phyloP scores from a whole-genome alignment of 37 sponge, comb jelly and placozoan genomes.

The Chondrosia reniformis region DNA sequence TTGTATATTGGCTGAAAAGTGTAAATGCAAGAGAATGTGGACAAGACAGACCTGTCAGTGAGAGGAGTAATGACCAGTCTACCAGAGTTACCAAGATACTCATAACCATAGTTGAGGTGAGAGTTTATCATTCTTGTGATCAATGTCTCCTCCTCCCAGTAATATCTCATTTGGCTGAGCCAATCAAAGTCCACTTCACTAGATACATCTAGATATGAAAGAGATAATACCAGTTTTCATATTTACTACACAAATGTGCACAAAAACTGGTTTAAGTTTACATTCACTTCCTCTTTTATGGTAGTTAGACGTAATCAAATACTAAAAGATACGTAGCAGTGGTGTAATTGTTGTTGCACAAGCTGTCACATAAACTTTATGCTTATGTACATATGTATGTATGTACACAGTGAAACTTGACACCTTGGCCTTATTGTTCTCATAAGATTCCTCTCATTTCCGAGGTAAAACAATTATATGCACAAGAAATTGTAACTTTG shows the following conservation, averaged over 20 bases:
- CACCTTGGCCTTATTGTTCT: background rate
- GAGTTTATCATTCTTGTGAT: conserved; percentile 99
- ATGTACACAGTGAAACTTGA: background rate
- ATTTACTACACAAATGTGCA: no score
- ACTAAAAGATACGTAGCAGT: no score
- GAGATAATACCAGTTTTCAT: background rate
- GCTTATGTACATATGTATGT: background rate
- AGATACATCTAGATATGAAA: conserved; percentile 59
- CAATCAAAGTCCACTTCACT: conserved; percentile 96
- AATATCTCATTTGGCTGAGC: conserved; percentile 98
- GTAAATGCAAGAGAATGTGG: background rate
- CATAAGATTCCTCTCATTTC: no score
- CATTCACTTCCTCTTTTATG: no score
- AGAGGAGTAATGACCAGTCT: conserved; percentile 98
- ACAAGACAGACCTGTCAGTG: conserved; percentile 85
- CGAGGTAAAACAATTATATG: no score
- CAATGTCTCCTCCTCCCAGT: conserved; percentile 95
- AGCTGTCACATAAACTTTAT: no score
- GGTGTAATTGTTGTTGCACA: no score
- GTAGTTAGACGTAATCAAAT: no score
- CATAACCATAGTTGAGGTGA: conserved; percentile 92
- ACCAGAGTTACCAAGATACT: conserved; percentile 97
- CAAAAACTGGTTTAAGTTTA: no score
- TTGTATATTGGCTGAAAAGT: no score
- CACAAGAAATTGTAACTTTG: background rate